Percentiles rank a stretch among this genome's conserved stretches.
Evolutionary conservation across 2,113 vertebrate genomes (phyloP).

Genomic region (Megalops atlanticus): DNA sequence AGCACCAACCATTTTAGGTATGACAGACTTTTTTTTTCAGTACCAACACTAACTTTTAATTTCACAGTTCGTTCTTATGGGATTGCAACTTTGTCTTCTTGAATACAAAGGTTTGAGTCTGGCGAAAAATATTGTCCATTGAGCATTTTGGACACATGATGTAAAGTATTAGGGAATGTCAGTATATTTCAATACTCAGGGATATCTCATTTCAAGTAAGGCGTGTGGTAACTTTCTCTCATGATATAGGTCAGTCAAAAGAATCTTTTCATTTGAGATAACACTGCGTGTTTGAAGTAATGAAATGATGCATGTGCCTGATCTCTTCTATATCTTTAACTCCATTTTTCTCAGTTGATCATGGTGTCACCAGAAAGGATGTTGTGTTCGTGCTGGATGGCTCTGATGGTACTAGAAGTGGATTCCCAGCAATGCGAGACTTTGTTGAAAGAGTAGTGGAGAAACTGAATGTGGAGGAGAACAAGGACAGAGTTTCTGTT

Average conservation of each 20-base stretch:
- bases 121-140: slow-evolving; percentile 45
- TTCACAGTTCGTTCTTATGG: too few relatives aligned
- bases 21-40: not conserved
- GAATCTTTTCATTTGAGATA: not conserved
- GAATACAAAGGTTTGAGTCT: not conserved
- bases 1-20: slow-evolving; percentile 45
- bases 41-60: not conserved
- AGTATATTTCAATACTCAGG: not conserved
- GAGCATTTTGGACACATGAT: not conserved
- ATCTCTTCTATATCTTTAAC: not conserved
- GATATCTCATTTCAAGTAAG: not conserved
- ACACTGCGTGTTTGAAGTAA: not conserved
- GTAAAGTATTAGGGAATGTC: too few relatives aligned
- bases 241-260: slow-evolving; percentile 43
- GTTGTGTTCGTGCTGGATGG: slow-evolving; percentile 75
- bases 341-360: slow-evolving; percentile 32
- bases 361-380: slow-evolving; percentile 61
- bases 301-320: not conserved
- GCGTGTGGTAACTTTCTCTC: not conserved
- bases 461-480: slow-evolving; percentile 57
- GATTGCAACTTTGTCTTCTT: not conserved
- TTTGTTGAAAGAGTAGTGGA: slow-evolving; percentile 65
- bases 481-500: slow-evolving; percentile 65
- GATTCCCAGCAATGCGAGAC: slow-evolving; percentile 62
- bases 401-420: slow-evolving; percentile 62